phyloP scores from a whole-genome alignment of 2,797 vertebrate genomes.

The Periophthalmus magnuspinnatus region DNA sequence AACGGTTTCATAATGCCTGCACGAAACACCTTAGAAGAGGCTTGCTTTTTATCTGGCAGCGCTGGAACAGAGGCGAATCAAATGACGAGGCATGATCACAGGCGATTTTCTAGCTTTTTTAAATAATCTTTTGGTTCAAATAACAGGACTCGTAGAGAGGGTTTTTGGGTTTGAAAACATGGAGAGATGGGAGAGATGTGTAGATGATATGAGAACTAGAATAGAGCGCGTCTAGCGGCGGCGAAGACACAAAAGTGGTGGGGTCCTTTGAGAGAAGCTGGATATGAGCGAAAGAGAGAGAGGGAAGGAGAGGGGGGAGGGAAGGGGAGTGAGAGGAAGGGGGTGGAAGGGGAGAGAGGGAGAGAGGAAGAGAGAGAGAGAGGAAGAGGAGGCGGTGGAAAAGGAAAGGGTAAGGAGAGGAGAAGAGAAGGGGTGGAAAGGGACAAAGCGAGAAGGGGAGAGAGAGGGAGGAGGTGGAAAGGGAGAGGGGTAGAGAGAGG shows the following conservation, averaged over 20 bases:
- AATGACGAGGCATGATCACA: conserved; percentile 46
- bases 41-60: conserved; percentile 69
- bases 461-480: too few relatives aligned
- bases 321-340: too few relatives aligned
- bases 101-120: conserved; percentile 2
- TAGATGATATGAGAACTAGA: neutral
- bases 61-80: conserved; percentile 54
- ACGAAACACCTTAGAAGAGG: conserved; percentile 75
- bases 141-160: neutral
- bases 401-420: too few relatives aligned
- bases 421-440: too few relatives aligned
- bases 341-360: too few relatives aligned
- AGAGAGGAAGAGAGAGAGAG: too few relatives aligned
- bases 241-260: neutral
- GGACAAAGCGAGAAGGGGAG: too few relatives aligned
- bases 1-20: conserved; percentile 79
- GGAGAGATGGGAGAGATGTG: neutral
- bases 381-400: too few relatives aligned
- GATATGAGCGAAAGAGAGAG: neutral
- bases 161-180: neutral
- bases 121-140: conserved; percentile 18
- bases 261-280: neutral
- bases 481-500: too few relatives aligned
- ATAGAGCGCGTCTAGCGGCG: neutral
- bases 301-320: too few relatives aligned